These are phyloP conservation scores for Ailuropoda melanoleuca DNA, from an alignment of 2,113 vertebrate species.

Conservation along the genomic window DNA sequence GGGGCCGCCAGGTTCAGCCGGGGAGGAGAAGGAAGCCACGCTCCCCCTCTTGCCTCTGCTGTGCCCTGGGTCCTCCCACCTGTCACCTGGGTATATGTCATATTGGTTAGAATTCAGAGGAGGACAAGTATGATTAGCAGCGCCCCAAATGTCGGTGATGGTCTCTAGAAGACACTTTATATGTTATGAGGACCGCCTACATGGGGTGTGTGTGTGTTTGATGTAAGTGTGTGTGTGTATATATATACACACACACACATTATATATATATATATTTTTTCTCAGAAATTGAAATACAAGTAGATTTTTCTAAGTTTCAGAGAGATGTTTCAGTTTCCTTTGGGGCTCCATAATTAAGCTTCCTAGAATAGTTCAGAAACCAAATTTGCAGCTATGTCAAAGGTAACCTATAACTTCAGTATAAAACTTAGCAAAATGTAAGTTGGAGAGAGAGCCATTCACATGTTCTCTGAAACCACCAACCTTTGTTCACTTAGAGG, in stretches of 20 bases:
- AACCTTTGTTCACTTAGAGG: neutral
- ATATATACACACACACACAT: too few species aligned
- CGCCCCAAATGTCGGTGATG: neutral
- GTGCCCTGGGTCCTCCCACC: neutral
- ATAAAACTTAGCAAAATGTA: slow-evolving; percentile 51
- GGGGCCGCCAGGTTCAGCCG: too few species aligned
- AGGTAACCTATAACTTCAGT: neutral
- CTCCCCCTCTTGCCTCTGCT: neutral
- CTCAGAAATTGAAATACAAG: slow-evolving; percentile 19
- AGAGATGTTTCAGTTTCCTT: slow-evolving; percentile 1
- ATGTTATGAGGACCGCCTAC: neutral
- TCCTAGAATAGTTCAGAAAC: slow-evolving; percentile 46
- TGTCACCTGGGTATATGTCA: neutral
- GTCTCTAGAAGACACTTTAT: neutral
- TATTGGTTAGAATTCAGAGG: neutral
- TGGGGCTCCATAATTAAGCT: neutral
- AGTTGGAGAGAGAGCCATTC: neutral
- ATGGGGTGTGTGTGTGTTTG: neutral
- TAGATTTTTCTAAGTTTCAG: slow-evolving; percentile 14
- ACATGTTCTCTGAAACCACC: neutral
- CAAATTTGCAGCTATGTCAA: slow-evolving; percentile 18
- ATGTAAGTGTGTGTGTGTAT: neutral
- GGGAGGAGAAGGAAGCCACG: neutral
- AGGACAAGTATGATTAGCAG: neutral
- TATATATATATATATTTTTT: neutral